A percentile compares a stretch with the other conserved stretches of the same genome.
Evolutionary conservation across 2,797 vertebrate species (phyloP).

Genomic region (Leptatherina wallacei): DNA sequence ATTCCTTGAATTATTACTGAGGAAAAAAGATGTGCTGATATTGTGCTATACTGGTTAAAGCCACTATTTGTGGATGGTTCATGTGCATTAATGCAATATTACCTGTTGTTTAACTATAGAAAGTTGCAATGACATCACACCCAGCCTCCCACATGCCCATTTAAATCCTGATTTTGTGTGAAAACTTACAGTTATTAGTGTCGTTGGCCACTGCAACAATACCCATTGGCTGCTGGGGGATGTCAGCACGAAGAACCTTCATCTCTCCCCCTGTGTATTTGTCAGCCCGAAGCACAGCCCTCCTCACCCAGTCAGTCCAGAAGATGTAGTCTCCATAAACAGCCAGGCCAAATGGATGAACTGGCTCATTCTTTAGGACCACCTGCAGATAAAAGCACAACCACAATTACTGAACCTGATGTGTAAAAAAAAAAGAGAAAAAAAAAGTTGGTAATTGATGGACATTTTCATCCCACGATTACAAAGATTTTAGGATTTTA

Average conservation of each 20-base stretch:
- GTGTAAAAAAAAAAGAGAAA: constrained; percentile 4
- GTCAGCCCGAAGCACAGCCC: constrained; percentile 94
- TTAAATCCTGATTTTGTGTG: neutral
- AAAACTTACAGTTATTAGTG: constrained; percentile 95
- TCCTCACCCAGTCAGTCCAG: constrained; percentile 98
- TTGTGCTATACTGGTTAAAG: neutral
- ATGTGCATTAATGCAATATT: neutral
- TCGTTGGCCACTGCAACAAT: constrained; percentile 97
- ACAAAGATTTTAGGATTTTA: constrained; percentile 4
- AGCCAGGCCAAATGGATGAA: constrained; percentile 94
- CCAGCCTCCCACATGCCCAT: neutral
- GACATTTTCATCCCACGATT: neutral
- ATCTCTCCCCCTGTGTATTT: constrained; percentile 95
- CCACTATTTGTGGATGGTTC: neutral
- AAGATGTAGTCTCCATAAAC: constrained; percentile 97
- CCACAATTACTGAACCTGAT: constrained; percentile 3
- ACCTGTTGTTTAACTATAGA: neutral
- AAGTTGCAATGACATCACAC: neutral
- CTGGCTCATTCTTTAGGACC: constrained; percentile 94
- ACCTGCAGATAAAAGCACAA: constrained; percentile 82
- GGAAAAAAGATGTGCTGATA: neutral
- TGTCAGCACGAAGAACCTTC: constrained; percentile 94
- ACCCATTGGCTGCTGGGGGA: constrained; percentile 98
- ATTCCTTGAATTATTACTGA: neutral
- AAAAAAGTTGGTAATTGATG: constrained; percentile 5